A percentile compares a stretch with the other conserved stretches of the same genome.
Conservation (phyloP, 1,140 invertebrate species). For the Matsumurasca onukii region DNA sequence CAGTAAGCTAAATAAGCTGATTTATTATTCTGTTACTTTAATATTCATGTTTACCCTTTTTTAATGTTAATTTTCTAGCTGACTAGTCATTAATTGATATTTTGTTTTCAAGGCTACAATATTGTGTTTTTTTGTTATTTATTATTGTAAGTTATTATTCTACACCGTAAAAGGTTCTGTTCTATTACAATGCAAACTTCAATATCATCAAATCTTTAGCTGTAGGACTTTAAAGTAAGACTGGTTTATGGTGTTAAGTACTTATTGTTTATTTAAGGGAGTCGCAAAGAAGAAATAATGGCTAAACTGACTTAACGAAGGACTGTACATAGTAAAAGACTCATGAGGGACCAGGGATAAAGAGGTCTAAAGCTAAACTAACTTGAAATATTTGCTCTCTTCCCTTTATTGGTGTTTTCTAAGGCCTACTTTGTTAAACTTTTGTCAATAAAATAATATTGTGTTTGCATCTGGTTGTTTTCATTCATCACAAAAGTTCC, state of each 20-base stretch:
- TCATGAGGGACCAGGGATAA: slow-evolving; percentile 13
- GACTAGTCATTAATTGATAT: too few species aligned
- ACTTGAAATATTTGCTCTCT: slow-evolving; percentile 8
- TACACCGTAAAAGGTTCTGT: too few species aligned
- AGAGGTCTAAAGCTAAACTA: slow-evolving; percentile 15
- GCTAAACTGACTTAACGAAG: slow-evolving; percentile 4
- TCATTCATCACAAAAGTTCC: too few species aligned
- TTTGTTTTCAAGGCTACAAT: background rate
- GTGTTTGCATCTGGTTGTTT: slow-evolving; percentile 9
- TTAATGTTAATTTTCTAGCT: too few species aligned
- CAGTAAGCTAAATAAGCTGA: too few species aligned
- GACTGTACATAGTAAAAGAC: slow-evolving; percentile 18
- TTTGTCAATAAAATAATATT: slow-evolving; percentile 27
- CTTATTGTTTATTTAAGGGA: slow-evolving; percentile 8
- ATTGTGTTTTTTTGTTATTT: background rate
- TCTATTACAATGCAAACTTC: too few species aligned
- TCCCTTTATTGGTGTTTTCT: slow-evolving; percentile 22
- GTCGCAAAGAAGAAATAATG: slow-evolving; percentile 25
- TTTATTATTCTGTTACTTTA: too few species aligned
- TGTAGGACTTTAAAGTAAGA: too few species aligned
- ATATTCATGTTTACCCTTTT: too few species aligned
- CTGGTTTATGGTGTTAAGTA: too few species aligned
- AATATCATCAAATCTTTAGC: too few species aligned
- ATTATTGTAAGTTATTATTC: background rate
- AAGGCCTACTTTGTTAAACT: slow-evolving; percentile 26